A percentile compares a stretch with the other conserved stretches of the same genome.
Conservation (phyloP, 2,797 vertebrate genomes). For the Nyctibius grandis region DNA sequence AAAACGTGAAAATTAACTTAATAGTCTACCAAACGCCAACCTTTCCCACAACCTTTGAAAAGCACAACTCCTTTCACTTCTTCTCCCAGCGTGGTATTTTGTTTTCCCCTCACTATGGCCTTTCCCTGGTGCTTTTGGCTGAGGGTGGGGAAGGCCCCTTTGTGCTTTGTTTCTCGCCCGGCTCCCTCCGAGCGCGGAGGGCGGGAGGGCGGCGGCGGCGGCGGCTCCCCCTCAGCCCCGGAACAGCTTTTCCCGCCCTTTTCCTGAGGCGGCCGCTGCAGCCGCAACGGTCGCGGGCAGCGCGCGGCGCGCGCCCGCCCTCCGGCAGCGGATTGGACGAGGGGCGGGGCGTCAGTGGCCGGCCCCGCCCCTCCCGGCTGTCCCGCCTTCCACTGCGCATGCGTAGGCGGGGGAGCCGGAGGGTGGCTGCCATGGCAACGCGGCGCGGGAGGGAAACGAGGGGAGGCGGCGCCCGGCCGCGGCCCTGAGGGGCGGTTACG, state of each 20-base stretch:
- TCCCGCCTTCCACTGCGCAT: not conserved
- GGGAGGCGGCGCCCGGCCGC: not conserved
- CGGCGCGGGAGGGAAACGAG: not conserved
- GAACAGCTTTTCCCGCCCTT: not conserved
- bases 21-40: accelerated
- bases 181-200: not conserved
- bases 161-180: too few species aligned
- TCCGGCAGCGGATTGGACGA: too few species aligned
- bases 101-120: accelerated
- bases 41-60: not conserved
- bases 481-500: not conserved
- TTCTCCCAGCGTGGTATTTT: not conserved
- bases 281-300: not conserved
- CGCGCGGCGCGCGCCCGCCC: too few species aligned
- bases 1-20: not conserved
- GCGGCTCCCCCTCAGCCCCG: not conserved
- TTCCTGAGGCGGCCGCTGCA: not conserved
- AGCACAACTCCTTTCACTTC: not conserved
- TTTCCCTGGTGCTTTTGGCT: not conserved
- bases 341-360: too few species aligned
- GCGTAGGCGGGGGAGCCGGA: not conserved
- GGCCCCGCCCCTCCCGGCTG: not conserved
- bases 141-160: not conserved
- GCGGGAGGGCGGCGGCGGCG: not conserved
- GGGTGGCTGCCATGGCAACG: not conserved